Conservation (phyloP, 2,113 vertebrate species). For the Otolemur garnettii region DNA sequence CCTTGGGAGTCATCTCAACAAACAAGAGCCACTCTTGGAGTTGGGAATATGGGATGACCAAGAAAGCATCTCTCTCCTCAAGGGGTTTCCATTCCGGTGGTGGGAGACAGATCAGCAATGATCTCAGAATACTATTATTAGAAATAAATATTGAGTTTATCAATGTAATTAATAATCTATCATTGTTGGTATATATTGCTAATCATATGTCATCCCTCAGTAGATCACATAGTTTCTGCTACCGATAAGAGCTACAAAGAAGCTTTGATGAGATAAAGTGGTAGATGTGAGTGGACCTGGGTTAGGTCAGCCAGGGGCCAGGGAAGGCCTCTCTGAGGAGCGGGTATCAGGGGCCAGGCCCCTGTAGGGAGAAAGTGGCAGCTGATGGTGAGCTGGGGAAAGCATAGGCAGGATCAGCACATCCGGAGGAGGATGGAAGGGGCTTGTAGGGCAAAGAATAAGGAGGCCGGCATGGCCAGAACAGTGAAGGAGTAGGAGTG, state of each 20-base stretch:
- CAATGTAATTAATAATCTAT: neutral
- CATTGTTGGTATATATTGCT: neutral
- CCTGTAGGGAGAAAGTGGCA: neutral
- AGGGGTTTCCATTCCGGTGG: neutral
- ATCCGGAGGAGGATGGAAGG: no score
- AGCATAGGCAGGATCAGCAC: fast-evolving
- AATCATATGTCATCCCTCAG: no score
- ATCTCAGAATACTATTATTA: neutral
- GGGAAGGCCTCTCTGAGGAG: neutral
- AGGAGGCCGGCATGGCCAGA: neutral
- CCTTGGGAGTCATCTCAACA: neutral
- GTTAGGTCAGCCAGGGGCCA: neutral
- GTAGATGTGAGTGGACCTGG: neutral
- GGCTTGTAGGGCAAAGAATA: neutral
- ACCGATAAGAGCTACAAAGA: neutral
- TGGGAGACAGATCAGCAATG: neutral
- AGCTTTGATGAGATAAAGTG: neutral
- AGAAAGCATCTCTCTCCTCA: neutral
- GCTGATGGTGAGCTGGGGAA: neutral
- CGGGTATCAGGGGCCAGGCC: neutral
- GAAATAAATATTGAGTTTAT: neutral
- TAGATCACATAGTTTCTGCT: neutral
- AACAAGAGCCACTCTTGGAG: neutral
- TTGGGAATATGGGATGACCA: neutral
- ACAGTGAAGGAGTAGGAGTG: neutral